Evolutionary conservation across 1,140 invertebrate genomes (phyloP).

Genomic region (Lepeophtheirus salmonis): DNA sequence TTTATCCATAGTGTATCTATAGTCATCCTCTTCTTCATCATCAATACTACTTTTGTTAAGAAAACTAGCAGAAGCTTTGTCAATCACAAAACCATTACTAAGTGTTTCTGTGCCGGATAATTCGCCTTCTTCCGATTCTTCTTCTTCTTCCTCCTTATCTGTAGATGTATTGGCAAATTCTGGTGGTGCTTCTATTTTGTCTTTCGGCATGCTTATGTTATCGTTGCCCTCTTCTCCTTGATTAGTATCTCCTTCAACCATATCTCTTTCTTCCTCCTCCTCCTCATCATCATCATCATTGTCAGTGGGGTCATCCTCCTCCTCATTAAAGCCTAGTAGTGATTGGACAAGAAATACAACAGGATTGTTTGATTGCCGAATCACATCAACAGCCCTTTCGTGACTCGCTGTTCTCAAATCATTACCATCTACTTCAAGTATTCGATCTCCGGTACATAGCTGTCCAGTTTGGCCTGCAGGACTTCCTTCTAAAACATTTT

Average conservation of each 20-base stretch:
- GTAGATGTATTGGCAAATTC: slow-evolving; percentile 17
- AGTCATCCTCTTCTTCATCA: slow-evolving; percentile 64
- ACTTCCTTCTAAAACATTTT: slow-evolving; percentile 81
- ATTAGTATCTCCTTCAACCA: not conserved
- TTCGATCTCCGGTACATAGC: slow-evolving; percentile 73
- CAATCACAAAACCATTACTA: slow-evolving; percentile 34
- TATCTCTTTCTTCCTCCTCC: not conserved
- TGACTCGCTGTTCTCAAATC: slow-evolving; percentile 76
- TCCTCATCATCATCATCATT: not conserved
- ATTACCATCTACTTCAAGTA: slow-evolving; percentile 76
- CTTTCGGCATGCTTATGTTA: not conserved
- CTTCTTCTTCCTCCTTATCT: slow-evolving; percentile 19
- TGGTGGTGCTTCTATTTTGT: not conserved
- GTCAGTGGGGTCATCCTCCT: not conserved
- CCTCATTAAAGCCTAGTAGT: slow-evolving; percentile 32
- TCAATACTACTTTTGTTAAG: slow-evolving; percentile 52
- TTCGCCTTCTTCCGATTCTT: slow-evolving; percentile 6
- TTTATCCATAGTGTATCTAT: slow-evolving; percentile 82
- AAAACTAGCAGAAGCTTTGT: slow-evolving; percentile 65
- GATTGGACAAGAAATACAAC: slow-evolving; percentile 83
- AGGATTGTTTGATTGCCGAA: slow-evolving; percentile 69
- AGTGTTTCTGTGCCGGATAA: slow-evolving; percentile 14
- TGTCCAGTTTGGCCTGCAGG: slow-evolving; percentile 75
- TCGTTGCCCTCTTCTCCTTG: not conserved
- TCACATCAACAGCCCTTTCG: slow-evolving; percentile 84